Evolutionary conservation across 2,797 vertebrate species (phyloP).

Genomic region (Tadarida brasiliensis): DNA sequence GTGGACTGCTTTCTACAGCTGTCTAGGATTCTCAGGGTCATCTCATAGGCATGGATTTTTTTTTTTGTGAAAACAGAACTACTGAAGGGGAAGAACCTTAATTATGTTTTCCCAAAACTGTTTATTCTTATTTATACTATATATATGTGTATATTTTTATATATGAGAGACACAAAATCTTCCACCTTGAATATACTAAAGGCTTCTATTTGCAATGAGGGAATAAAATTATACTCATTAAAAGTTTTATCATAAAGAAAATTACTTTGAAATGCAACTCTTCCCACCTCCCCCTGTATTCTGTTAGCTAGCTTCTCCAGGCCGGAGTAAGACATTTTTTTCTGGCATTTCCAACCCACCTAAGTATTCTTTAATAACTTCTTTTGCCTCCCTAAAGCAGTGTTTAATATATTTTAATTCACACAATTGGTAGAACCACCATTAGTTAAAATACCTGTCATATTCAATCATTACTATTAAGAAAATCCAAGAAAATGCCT

Average conservation of each 20-base stretch:
- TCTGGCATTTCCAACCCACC: neutral
- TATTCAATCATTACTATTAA: neutral
- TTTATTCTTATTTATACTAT: neutral
- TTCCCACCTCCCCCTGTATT: neutral
- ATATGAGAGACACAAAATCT: neutral
- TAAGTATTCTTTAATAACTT: constrained; percentile 6
- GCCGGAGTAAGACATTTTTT: neutral
- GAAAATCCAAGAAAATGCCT: constrained; percentile 51
- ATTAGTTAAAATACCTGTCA: neutral
- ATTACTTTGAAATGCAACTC: neutral
- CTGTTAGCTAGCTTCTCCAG: neutral
- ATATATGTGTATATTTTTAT: no score
- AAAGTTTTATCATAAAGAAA: constrained; percentile 29
- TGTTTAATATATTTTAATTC: neutral
- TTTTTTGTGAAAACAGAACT: constrained; percentile 24
- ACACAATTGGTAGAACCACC: neutral
- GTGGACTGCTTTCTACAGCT: neutral
- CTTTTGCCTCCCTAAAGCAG: neutral
- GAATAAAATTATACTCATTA: constrained; percentile 4
- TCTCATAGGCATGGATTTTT: neutral
- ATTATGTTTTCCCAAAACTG: neutral
- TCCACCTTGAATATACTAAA: neutral
- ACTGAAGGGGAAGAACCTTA: neutral
- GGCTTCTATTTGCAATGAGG: neutral
- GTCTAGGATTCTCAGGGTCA: neutral